Base-by-base conservation (phyloP, 2,113 vertebrate species). In the Camelus bactrianus region DNA sequence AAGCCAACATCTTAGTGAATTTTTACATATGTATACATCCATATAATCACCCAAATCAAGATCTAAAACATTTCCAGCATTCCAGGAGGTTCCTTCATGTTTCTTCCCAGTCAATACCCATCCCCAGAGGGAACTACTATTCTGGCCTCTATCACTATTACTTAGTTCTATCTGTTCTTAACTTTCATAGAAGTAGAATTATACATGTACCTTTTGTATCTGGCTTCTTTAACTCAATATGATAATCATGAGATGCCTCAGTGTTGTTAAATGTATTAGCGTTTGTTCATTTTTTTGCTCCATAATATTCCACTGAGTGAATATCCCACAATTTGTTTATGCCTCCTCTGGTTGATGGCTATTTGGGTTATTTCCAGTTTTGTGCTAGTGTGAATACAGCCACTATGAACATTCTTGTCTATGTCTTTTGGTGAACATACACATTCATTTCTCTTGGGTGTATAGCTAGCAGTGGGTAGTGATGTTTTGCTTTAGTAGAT, bases 81-180 rank as follows among this genome's bases (percentile, higher is more conserved):
- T 96, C 73, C 58, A 50, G 79, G 92, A 86, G 9, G 0, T 81
- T 89, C 24, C 64, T 92, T 83, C 32, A 16, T 56, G 73, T 12
- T 56, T 56, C 38, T 91, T 91, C 14, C 84, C 54, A 83, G 75
- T 93, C 54, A 86, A n/a, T 76, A 76, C 28, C 19, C 67, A 76
- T 67, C 46, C 67, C 69, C 22, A 82, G 80, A 89, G 52, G n/a
- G 52, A 96, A 69, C 20, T 48, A 50, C 22, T 64, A 2, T 72
- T 79, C 56, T 80, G 70, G 65, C 24, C 12, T 91, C 64, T 89
- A n/a, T 56, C 32, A 26, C 54, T 56, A 30, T 94, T 96, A 56
- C 82, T 91, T 72, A 88, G 69, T 60, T 88, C 69, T 73, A 12
- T 52, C 22, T 95, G n/a, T 46, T 89, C 52, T 84, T 94, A 67